Evolutionary conservation across 2,797 vertebrate genomes (phyloP), one percentile per base, ranked within the genome.

Genomic region (Peromyscus nudipes): DNA sequence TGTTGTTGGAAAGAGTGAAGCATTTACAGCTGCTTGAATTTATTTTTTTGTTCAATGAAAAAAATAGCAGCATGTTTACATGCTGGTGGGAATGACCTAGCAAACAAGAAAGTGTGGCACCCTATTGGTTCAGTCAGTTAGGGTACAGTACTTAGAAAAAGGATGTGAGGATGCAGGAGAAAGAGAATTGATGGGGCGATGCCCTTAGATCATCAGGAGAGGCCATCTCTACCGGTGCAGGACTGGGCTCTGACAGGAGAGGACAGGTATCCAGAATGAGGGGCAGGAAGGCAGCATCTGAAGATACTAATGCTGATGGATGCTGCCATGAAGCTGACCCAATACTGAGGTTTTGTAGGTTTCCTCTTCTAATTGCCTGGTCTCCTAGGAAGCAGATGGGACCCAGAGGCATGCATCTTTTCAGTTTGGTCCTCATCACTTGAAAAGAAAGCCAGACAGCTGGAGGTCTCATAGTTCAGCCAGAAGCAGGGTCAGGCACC

Each of bases 191-290:
- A 57, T 60, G n/a, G 57, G 8, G 2, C 0, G 10, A 3, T 17
- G 67, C 25, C 34, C n/a, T 34, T 57, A 57, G 7, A 27, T 37
- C 12, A 34, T 1, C 46, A 19, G 10, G 65, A 43, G n/a, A 81
- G 37, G 31, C 16, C 1, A 0, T 8, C 0, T 0, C n/a, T 29
- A 46, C 25, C 43, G 37, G 23, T 11, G 7, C 14, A 23, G 80
- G 46, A 37, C 6, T 34, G 65, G 65, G 31, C 31, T 67, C 65
- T 11, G 23, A 55, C 29, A 52, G 13, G 84, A 12, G 12, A 71
- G 52, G 64, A 52, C 3, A 4, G 0, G 46, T 88, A 21, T 11
- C n/a, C 31, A 2, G 1, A 10, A 1, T 29, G n/a, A 43, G n/a
- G n/a, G 31, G 55, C 60, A 16, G 12, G 29, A 46, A 75, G 14